Base-by-base conservation (phyloP, 53 echinoderm and acorn worm genomes). In the Pentamera pediparva region DNA sequence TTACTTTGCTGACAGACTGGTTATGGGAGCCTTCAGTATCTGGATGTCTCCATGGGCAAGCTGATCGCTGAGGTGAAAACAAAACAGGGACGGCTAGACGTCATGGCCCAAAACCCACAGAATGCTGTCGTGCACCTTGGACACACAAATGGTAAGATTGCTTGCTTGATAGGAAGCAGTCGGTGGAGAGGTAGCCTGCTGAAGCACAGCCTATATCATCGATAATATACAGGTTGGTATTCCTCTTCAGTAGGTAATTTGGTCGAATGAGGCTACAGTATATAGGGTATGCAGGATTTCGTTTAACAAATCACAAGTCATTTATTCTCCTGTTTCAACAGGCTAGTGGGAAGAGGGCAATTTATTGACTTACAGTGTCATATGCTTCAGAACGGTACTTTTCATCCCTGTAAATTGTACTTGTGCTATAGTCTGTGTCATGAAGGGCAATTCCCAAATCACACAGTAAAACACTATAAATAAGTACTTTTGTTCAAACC, bases 1-100 rank as follows among this genome's bases (percentile, higher is more conserved):
- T 58, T 27, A 22, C 22, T 4, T 26, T 40, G 3, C 12, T 49
- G n/a, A 10, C 70, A 92, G 92, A 93, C 69, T 80, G 81, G 81
- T 37, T 57, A 75, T 39, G 94, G 94, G 11, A 74, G 56, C 12
- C 69, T 93, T 3, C 87, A 90, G 45, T 93, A 93, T 69, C 61
- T 90, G 47, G 94, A 93, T 57, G 76, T 83, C 10, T 93, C 94
- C 12, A 81, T 93, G 13, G 94, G 94, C 18, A 86, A 93, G 75
- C 74, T 90, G 79, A 61, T 93, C 1, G 21, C 79, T 59, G 76
- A 81, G 53, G 70, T 84, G 22, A 76, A 78, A 0, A 93, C 94
- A 4, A 93, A 76, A 54, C 52, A 69, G 24, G 87, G 89, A 0
- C 65, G 87, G 13, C 71, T 84, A 1, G 84, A 93, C 45, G 94